These are phyloP conservation scores for Otus scops DNA, from an alignment of 2,797 vertebrate genomes.

Conservation along the genomic window DNA sequence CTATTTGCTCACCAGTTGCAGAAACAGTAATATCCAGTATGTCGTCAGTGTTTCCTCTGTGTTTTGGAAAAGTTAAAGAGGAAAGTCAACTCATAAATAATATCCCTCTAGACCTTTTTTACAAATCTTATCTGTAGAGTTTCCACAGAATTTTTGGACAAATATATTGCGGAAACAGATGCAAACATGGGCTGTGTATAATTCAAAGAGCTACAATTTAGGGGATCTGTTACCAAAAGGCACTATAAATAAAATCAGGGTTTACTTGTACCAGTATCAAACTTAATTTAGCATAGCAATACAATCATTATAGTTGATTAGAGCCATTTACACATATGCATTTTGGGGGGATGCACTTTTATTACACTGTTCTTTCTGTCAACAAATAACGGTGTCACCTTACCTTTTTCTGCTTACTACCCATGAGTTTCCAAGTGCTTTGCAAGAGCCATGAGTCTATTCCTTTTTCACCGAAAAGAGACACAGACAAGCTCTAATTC, in stretches of 20 bases:
- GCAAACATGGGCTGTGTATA: not conserved
- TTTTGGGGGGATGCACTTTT: not conserved
- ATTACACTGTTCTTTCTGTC: not conserved
- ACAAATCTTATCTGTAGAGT: not conserved
- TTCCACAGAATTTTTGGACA: conserved; percentile 2
- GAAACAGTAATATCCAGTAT: not conserved
- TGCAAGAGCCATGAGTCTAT: not conserved
- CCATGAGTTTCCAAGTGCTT: not conserved
- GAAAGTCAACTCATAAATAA: not conserved
- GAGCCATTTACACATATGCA: not conserved
- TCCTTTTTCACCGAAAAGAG: not conserved
- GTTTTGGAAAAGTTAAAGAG: not conserved
- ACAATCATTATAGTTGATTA: not conserved
- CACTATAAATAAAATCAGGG: not conserved
- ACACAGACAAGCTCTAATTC: not conserved
- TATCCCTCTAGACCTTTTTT: not conserved
- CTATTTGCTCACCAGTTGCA: not conserved
- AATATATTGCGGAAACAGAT: not conserved
- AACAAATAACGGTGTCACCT: not conserved
- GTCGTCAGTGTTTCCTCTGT: not conserved
- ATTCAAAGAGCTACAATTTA: not conserved
- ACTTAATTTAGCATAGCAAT: not conserved
- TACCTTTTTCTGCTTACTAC: not conserved
- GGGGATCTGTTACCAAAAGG: not conserved
- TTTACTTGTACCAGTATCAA: not conserved